phyloP scores from a whole-genome alignment of 2,797 vertebrate species.

The Periparus ater region DNA sequence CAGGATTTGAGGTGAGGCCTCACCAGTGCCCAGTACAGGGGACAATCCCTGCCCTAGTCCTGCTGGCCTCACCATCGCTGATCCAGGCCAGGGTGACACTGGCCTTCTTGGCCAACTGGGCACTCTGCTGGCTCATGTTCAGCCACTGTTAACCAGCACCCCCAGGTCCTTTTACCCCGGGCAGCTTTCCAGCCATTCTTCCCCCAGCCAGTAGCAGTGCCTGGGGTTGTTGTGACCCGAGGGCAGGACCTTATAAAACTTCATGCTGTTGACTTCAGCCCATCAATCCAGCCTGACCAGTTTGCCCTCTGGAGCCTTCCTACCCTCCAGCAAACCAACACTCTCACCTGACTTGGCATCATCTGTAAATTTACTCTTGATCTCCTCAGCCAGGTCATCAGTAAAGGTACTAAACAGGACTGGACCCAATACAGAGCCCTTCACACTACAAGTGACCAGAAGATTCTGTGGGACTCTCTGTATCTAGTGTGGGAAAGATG shows the following conservation, averaged over 20 bases:
- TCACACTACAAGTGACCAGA: no score
- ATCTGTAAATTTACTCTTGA: neutral
- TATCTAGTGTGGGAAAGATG: neutral
- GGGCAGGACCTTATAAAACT: neutral
- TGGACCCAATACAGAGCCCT: neutral
- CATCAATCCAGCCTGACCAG: neutral
- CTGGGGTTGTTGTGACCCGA: neutral
- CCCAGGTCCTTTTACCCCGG: neutral
- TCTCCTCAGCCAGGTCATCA: neutral
- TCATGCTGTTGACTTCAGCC: neutral
- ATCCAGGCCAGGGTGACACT: rapidly evolving
- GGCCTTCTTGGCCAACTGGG: neutral
- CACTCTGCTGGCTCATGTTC: rapidly evolving
- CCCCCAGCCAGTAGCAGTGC: neutral
- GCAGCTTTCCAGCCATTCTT: neutral
- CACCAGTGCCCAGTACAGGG: rapidly evolving
- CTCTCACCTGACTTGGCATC: rapidly evolving
- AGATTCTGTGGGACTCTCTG: neutral
- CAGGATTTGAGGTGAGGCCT: rapidly evolving
- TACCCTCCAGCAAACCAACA: neutral
- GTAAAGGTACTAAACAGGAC: neutral
- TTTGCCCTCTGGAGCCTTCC: neutral
- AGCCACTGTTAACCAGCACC: rapidly evolving
- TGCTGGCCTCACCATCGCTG: neutral
- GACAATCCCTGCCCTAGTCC: rapidly evolving